Evolutionary conservation across 2,797 vertebrate species (phyloP).

Genomic region (Anableps anableps): DNA sequence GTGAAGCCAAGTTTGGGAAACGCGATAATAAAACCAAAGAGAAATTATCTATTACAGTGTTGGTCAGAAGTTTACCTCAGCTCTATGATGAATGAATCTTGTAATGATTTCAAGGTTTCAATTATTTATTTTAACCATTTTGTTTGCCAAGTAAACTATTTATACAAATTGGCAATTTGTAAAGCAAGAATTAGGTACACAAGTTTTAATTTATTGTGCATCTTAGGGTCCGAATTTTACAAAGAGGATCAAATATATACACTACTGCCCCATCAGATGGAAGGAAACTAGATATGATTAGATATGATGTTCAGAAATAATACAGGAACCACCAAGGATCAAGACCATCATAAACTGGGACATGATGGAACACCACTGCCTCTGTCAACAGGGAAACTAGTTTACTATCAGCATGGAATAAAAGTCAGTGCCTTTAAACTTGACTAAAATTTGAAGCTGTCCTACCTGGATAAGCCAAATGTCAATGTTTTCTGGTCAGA

Average conservation of each 20-base stretch:
- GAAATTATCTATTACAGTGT: not conserved
- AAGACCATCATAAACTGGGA: not conserved
- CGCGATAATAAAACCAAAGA: not conserved
- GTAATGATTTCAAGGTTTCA: not conserved
- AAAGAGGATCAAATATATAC: not conserved
- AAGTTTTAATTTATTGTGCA: not conserved
- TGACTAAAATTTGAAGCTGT: not conserved
- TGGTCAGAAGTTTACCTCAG: not conserved
- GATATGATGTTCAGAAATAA: not conserved
- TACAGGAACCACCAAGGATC: not conserved
- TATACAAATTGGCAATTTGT: not conserved
- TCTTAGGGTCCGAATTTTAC: not conserved
- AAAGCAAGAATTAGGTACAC: not conserved
- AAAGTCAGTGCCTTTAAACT: not conserved
- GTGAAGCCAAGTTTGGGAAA: conserved; percentile 13
- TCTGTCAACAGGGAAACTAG: not conserved
- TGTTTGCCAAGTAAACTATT: not conserved
- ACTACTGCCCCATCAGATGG: not conserved
- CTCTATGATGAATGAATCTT: not conserved
- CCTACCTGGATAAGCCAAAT: not conserved
- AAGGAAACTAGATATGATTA: not conserved
- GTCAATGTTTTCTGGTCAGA: not conserved
- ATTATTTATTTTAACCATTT: not conserved
- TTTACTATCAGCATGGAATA: not conserved
- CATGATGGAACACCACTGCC: not conserved